These are phyloP conservation scores for Liodrosophila aerea DNA, from an alignment of 2,888 invertebrate genomes.

Conservation along the genomic window DNA sequence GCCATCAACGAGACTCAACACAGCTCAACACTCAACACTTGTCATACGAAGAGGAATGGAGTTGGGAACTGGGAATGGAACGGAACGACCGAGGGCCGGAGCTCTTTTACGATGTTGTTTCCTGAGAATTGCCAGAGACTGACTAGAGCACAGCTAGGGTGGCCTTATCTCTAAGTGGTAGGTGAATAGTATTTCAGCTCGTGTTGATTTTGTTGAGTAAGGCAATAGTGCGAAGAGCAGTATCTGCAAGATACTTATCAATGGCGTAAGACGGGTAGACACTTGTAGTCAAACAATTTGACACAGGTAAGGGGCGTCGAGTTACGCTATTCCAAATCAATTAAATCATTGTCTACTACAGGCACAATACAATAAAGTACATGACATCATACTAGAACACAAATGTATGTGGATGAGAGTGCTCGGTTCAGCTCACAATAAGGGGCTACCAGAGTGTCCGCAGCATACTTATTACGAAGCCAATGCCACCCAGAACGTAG, in stretches of 20 bases:
- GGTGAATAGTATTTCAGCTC: neutral
- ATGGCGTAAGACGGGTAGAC: constrained; percentile 37
- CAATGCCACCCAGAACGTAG: constrained; percentile 51
- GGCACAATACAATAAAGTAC: too few relatives aligned
- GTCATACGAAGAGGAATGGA: constrained; percentile 20
- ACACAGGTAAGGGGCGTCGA: too few relatives aligned
- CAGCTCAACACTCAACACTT: constrained; percentile 53
- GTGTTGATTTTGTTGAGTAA: constrained; percentile 31
- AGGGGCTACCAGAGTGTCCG: constrained; percentile 11
- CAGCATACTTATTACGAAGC: constrained; percentile 41
- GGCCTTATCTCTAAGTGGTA: constrained; percentile 40
- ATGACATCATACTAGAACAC: constrained; percentile 19
- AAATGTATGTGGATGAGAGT: too few relatives aligned
- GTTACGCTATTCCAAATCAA: neutral
- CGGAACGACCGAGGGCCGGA: constrained; percentile 37
- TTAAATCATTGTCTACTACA: neutral
- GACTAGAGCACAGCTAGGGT: constrained; percentile 25
- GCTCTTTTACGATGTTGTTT: constrained; percentile 66
- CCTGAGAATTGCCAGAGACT: constrained; percentile 54
- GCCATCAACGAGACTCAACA: constrained; percentile 2
- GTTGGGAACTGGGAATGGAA: constrained; percentile 13
- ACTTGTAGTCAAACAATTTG: constrained; percentile 32
- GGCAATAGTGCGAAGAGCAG: constrained; percentile 13
- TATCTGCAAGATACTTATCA: constrained; percentile 35
- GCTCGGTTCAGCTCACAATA: constrained; percentile 22